These are phyloP conservation scores for Aporophyla lueneburgensis DNA, from an alignment of 2,888 invertebrate genomes.

Conservation along the genomic window DNA sequence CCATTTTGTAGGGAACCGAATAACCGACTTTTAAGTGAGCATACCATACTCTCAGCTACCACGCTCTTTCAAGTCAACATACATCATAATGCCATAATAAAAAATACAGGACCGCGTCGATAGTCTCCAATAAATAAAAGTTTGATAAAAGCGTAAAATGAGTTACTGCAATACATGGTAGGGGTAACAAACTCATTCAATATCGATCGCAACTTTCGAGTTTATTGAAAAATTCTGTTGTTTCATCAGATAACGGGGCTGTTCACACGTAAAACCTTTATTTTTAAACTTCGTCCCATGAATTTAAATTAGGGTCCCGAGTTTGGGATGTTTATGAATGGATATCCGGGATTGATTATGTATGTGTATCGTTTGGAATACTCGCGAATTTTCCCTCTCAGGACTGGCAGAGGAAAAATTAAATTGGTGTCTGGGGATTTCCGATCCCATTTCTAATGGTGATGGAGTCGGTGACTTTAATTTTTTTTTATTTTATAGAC, in stretches of 20 bases:
- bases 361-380: conserved; percentile 24
- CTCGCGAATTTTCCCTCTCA: not conserved
- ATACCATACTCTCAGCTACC: too few species aligned
- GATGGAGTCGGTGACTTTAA: not conserved
- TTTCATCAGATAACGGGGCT: conserved; percentile 45
- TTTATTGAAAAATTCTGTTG: conserved; percentile 57
- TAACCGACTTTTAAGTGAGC: too few species aligned
- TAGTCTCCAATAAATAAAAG: too few species aligned
- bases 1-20: too few species aligned
- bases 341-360: conserved; percentile 42
- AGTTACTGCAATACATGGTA: not conserved
- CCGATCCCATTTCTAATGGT: not conserved
- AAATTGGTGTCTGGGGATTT: not conserved
- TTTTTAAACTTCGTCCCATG: conserved; percentile 60
- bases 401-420: not conserved
- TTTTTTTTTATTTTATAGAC: not conserved
- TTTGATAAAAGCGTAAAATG: not conserved
- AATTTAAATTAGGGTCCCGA: conserved; percentile 58
- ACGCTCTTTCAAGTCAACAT: too few species aligned
- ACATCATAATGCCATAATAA: too few species aligned
- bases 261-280: conserved; percentile 52
- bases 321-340: conserved; percentile 44
- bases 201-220: conserved; percentile 32
- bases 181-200: conserved; percentile 19
- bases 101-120: too few species aligned